phyloP scores from a whole-genome alignment of 2,113 vertebrate species.

The Urocolius indicus region DNA sequence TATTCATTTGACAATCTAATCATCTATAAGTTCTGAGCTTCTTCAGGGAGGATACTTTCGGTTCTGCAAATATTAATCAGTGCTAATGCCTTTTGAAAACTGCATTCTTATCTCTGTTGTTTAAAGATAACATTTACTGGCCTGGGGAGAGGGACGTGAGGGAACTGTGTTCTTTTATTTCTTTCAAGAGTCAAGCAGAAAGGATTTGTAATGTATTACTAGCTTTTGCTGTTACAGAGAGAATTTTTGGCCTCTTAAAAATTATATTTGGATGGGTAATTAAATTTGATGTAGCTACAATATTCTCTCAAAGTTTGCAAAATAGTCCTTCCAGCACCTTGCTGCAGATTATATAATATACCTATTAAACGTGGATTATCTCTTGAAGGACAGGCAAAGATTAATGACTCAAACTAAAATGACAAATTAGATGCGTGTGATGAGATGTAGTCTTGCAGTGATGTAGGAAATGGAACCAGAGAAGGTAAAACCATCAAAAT shows the following conservation, averaged over 20 bases:
- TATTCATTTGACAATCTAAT: slow-evolving; percentile 11
- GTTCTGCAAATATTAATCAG: slow-evolving; percentile 42
- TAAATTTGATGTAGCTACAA: not conserved
- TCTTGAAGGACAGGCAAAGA: slow-evolving; percentile 49
- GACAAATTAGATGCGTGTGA: slow-evolving; percentile 19
- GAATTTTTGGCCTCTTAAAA: slow-evolving; percentile 17
- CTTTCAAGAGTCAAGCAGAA: not conserved
- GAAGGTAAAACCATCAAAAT: slow-evolving; percentile 28
- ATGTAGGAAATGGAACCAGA: slow-evolving; percentile 5
- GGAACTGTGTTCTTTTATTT: slow-evolving; percentile 16
- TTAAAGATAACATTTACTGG: not conserved
- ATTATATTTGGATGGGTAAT: not conserved
- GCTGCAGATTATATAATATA: not conserved
- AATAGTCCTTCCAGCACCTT: not conserved
- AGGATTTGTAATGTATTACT: not conserved
- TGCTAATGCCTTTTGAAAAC: not conserved
- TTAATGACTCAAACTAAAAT: slow-evolving; percentile 49
- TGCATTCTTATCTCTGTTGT: not conserved
- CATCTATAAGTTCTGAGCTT: not conserved
- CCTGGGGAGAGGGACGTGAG: not conserved
- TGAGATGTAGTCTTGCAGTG: not conserved
- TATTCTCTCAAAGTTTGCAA: not conserved
- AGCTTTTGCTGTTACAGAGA: not conserved
- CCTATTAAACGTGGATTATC: slow-evolving; percentile 37
- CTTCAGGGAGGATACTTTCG: not conserved